These are phyloP conservation scores for Peromyscus polionotus DNA, from an alignment of 2,113 vertebrate genomes.

Conservation along the genomic window DNA sequence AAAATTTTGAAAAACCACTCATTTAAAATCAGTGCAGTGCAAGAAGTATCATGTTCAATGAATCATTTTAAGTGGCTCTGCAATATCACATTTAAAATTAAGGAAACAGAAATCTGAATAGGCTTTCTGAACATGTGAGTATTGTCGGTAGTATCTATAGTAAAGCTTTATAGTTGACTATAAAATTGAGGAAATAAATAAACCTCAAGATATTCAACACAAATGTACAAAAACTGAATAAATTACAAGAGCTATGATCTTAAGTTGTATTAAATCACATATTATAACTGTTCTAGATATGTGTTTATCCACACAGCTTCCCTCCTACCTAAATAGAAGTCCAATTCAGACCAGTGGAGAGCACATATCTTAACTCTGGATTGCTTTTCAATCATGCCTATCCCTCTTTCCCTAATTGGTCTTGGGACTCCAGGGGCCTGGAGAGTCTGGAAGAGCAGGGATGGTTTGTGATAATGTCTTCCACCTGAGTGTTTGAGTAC, in stretches of 20 bases:
- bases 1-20: neutral
- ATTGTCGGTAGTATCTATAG: neutral
- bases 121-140: neutral
- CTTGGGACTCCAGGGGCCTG: neutral
- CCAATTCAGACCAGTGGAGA: neutral
- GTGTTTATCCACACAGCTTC: neutral
- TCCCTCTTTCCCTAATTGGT: neutral
- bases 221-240: neutral
- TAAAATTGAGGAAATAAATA: neutral
- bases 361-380: neutral
- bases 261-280: neutral
- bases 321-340: neutral
- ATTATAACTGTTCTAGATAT: neutral
- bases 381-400: too few relatives aligned
- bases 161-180: neutral
- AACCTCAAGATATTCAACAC: neutral
- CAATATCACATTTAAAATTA: neutral
- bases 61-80: neutral
- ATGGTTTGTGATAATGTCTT: neutral
- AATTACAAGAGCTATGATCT: neutral
- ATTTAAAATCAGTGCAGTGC: neutral
- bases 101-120: neutral
- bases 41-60: neutral
- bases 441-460: accelerated
- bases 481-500: accelerated